These are phyloP conservation scores for Echinarachnius parma DNA, from an alignment of 53 echinoderm and acorn worm genomes.

Conservation along the genomic window DNA sequence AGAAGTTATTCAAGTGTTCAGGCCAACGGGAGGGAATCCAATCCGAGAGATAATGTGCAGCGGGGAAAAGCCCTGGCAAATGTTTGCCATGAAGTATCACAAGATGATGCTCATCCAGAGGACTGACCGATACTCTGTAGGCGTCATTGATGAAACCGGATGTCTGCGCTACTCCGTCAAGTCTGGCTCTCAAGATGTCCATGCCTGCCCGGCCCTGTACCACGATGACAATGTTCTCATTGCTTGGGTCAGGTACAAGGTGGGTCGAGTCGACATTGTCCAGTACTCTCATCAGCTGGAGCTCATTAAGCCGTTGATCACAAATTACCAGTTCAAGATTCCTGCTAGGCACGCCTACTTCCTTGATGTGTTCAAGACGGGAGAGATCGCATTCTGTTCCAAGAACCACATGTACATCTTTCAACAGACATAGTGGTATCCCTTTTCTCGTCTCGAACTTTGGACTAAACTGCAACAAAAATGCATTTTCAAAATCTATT, in stretches of 20 bases:
- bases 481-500: too few species aligned
- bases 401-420: constrained; percentile 14
- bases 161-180: neutral
- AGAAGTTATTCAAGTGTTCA: constrained; percentile 7
- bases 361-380: constrained; percentile 8
- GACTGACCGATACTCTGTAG: neutral
- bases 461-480: too few species aligned
- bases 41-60: neutral
- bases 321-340: neutral
- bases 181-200: neutral
- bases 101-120: neutral
- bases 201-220: neutral
- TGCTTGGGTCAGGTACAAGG: constrained; percentile 19
- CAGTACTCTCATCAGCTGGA: constrained; percentile 11
- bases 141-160: neutral
- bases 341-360: neutral
- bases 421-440: neutral
- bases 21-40: constrained; percentile 1
- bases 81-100: neutral
- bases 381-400: constrained; percentile 29
- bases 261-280: neutral
- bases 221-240: constrained; percentile 22
- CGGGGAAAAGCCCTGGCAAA: constrained; percentile 6
- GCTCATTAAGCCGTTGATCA: neutral
- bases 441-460: too few species aligned